These are phyloP conservation scores for Dissostichus mawsoni DNA, from an alignment of 2,113 vertebrate genomes.

Conservation along the genomic window DNA sequence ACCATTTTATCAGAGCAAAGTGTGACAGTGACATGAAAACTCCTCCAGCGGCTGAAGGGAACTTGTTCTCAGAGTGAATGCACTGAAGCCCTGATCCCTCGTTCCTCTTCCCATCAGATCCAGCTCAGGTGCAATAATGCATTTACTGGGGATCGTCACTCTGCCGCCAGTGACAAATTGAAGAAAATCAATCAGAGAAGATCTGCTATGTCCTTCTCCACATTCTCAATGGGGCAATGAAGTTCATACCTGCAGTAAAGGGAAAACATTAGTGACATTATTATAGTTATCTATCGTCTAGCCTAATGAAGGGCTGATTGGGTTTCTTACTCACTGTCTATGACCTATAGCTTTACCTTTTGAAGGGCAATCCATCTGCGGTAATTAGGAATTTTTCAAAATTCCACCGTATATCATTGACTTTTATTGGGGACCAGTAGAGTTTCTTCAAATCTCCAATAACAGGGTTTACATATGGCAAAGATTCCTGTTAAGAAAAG, in stretches of 20 bases:
- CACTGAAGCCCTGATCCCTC: constrained; percentile 74
- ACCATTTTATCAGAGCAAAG: constrained; percentile 1
- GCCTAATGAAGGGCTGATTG: neutral
- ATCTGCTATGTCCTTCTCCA: constrained; percentile 79
- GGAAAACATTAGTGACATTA: neutral
- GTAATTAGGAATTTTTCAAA: constrained; percentile 86
- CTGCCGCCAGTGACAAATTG: constrained; percentile 56
- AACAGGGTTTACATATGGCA: constrained; percentile 84
- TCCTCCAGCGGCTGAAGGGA: constrained; percentile 70
- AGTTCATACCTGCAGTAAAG: constrained; percentile 81
- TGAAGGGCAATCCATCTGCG: constrained; percentile 80
- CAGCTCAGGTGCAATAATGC: constrained; percentile 81
- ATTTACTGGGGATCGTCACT: constrained; percentile 85
- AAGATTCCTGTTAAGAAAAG: constrained; percentile 68
- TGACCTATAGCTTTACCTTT: constrained; percentile 68
- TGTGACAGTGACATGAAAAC: constrained; percentile 4
- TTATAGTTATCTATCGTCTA: neutral
- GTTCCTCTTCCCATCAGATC: constrained; percentile 79
- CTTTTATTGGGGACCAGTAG: constrained; percentile 84
- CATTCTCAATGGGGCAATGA: constrained; percentile 73
- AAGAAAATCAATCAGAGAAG: constrained; percentile 67
- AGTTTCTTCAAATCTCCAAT: constrained; percentile 84
- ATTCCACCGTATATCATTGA: constrained; percentile 87
- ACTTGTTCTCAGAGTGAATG: constrained; percentile 77
- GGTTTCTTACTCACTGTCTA: neutral